Base-by-base conservation (phyloP, 2,888 invertebrate species). In the Pardosa pseudoannulata region DNA sequence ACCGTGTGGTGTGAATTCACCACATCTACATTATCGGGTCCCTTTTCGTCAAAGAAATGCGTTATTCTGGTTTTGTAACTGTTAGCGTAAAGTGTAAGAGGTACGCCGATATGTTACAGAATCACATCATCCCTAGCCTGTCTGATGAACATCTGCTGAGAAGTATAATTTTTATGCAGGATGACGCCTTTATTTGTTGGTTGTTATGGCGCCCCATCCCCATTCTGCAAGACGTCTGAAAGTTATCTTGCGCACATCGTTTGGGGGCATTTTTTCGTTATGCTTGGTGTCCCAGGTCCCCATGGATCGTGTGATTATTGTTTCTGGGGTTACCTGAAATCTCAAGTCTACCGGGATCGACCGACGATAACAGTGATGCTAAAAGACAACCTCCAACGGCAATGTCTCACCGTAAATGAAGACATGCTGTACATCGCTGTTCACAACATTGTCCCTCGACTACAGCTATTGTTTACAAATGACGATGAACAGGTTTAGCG, bases 221-320 rank as follows among this genome's bases (percentile, higher is more conserved):
- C 62, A 62, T 62, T 23, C 23, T 62, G 23, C 62, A 23, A 62
- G 23, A 62, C 62, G 23, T 28, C 23, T 62, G 27, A 62, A 62
- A 62, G 23, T 23, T 62, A 19, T 62, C 62, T 62, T 62, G 23
- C 62, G 27, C 62, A 62, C 62, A 16, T 62, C 65, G n/a, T 65
- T 65, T 65, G 28, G 65, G 28, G 65, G 29, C 23, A 23, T 23
- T 56, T 29, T 65, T 65, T 65, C 65, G 9, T 65, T 7, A 65
- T 65, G 65, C 65, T 65, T 65, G 65, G 65, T n/a, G 29, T 65
- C 7, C 65, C 65, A 65, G 29, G 65, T 65, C 65, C 65, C 31
- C 29, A 29, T 28, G 29, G 3, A 28, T 65, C 65, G 5, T 65
- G 65, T 62, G 27, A 62, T 23, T 62, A 62, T 62, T 62, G 19